These are phyloP conservation scores for Aleiodes alternator DNA, from an alignment of 2,888 invertebrate species.

Conservation along the genomic window DNA sequence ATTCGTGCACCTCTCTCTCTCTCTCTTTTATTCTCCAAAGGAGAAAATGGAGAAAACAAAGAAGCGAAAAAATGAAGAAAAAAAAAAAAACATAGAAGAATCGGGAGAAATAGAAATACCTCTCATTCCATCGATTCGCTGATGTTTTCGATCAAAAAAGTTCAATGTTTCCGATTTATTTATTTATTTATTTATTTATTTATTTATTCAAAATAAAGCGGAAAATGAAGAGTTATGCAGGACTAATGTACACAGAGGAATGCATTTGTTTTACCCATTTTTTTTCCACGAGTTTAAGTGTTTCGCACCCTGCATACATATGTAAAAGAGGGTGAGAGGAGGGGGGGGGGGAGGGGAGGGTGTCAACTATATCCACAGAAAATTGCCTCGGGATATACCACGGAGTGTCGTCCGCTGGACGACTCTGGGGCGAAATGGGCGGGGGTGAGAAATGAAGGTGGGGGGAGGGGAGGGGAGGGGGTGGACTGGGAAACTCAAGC, in stretches of 20 bases:
- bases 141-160: not conserved
- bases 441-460: slow-evolving; percentile 45
- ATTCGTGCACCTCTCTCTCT: not conserved
- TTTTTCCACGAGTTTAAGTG: slow-evolving; percentile 22
- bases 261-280: slow-evolving; percentile 2
- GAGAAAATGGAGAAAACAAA: not conserved
- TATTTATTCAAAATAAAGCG: not conserved
- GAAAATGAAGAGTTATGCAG: slow-evolving; percentile 19
- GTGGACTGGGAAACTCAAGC: slow-evolving; percentile 34
- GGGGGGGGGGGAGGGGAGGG: slow-evolving; percentile 8
- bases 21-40: not conserved
- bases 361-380: slow-evolving; percentile 29
- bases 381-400: slow-evolving; percentile 37
- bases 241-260: slow-evolving; percentile 21
- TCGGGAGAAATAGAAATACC: not conserved
- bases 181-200: not conserved
- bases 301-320: slow-evolving; percentile 28
- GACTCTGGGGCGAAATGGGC: slow-evolving; percentile 37
- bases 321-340: not conserved
- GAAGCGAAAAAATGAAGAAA: not conserved
- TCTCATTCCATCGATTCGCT: not conserved
- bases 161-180: not conserved
- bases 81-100: not conserved
- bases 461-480: slow-evolving; percentile 45
- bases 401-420: slow-evolving; percentile 21